phyloP scores from a whole-genome alignment of 2,797 vertebrate genomes.

The Philypnodon macrostomus region DNA sequence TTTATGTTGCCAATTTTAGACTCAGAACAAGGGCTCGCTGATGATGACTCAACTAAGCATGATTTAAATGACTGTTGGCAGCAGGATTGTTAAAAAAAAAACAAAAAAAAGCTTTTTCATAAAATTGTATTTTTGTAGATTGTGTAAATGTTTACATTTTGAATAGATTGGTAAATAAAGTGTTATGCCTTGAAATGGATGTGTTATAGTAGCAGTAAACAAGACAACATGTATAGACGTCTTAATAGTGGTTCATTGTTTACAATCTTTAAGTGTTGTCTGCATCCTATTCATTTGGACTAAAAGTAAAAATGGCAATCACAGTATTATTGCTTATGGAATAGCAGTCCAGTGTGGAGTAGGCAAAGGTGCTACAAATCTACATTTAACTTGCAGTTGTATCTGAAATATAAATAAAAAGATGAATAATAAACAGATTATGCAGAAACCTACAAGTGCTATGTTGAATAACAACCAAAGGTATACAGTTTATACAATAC shows the following conservation, averaged over 20 bases:
- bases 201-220: slow-evolving; percentile 4
- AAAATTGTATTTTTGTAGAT: slow-evolving; percentile 20
- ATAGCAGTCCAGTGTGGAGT: too few species aligned
- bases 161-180: slow-evolving; percentile 73
- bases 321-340: too few species aligned
- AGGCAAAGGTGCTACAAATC: too few species aligned
- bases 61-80: slow-evolving; percentile 6
- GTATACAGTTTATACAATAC: background rate
- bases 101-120: slow-evolving; percentile 16
- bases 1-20: slow-evolving; percentile 55
- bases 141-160: slow-evolving; percentile 33
- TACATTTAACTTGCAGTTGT: too few species aligned
- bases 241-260: too few species aligned
- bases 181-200: slow-evolving; percentile 49
- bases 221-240: too few species aligned
- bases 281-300: too few species aligned
- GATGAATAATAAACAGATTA: slow-evolving; percentile 26
- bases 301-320: too few species aligned
- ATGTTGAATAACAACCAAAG: slow-evolving; percentile 21
- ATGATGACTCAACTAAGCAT: background rate
- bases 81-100: slow-evolving; percentile 15
- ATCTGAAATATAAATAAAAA: too few species aligned
- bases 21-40: background rate
- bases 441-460: slow-evolving; percentile 30
- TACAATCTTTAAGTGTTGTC: too few species aligned